Evolutionary conservation across 2,888 invertebrate species (phyloP).

Genomic region (Cantharis nigra): DNA sequence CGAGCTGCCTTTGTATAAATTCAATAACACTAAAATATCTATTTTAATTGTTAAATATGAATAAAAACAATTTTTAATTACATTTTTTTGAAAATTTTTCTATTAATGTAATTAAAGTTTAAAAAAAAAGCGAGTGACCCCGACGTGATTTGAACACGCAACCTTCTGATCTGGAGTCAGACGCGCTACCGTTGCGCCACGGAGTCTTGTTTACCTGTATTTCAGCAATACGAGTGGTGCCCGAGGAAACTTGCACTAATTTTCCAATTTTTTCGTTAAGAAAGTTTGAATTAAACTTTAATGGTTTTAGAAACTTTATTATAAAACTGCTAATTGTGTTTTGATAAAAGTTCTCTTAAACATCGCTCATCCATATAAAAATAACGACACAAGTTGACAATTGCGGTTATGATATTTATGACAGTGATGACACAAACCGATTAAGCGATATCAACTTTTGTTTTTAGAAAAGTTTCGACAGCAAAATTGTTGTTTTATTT

Average conservation of each 20-base stretch:
- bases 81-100: background rate
- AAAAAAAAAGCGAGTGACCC: slow-evolving; percentile 65
- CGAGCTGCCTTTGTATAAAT: background rate
- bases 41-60: no score
- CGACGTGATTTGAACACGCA: slow-evolving; percentile 97
- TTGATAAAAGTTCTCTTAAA: slow-evolving; percentile 4
- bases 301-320: background rate
- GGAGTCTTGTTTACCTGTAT: slow-evolving; percentile 64
- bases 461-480: slow-evolving; percentile 46
- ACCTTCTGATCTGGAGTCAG: slow-evolving; percentile 98
- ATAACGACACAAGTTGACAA: slow-evolving; percentile 31
- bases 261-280: background rate
- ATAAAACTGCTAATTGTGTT: background rate
- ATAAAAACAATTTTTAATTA: background rate
- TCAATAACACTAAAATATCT: background rate
- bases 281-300: background rate
- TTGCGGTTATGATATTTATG: slow-evolving; percentile 36
- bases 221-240: background rate
- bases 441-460: slow-evolving; percentile 44
- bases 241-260: background rate
- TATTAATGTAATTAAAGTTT: background rate
- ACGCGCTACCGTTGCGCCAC: slow-evolving; percentile 98
- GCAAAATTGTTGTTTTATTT: slow-evolving; percentile 48
- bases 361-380: slow-evolving; percentile 26
- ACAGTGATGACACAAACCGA: slow-evolving; percentile 38